phyloP scores from a whole-genome alignment of 1,140 invertebrate species.

The Octopus bimaculoides region DNA sequence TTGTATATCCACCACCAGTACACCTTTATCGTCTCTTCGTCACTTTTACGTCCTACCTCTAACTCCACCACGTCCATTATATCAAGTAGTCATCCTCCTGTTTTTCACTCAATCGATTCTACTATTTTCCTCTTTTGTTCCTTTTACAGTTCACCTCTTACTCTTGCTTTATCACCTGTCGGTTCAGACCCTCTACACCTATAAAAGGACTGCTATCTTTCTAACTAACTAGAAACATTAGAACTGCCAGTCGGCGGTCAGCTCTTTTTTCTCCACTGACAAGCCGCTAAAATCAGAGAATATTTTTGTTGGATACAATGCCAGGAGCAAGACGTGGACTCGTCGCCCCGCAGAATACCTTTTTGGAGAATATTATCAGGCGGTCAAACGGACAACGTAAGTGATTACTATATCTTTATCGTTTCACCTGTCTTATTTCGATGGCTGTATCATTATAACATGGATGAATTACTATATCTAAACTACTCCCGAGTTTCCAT shows the following conservation, averaged over 20 bases:
- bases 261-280: not conserved
- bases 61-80: not conserved
- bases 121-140: not conserved
- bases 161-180: not conserved
- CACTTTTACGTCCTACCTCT: not conserved
- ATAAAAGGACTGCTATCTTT: not conserved
- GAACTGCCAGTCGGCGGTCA: not conserved
- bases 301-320: slow-evolving; percentile 26
- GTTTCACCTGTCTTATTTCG: too few species aligned
- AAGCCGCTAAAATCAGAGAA: not conserved
- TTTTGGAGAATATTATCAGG: slow-evolving; percentile 98
- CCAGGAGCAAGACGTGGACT: slow-evolving; percentile 67
- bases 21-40: not conserved
- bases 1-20: not conserved
- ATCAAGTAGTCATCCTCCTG: not conserved
- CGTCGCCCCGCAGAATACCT: slow-evolving; percentile 99
- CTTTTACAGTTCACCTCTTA: not conserved
- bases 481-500: too few species aligned
- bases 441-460: too few species aligned
- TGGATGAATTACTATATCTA: too few species aligned
- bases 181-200: not conserved
- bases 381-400: slow-evolving; percentile 97
- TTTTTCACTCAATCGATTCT: not conserved
- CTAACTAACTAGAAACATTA: not conserved
- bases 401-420: slow-evolving; percentile 46